Percentiles rank a stretch among this genome's conserved stretches.
Evolutionary conservation across 2,888 invertebrate species (phyloP).

Genomic region (Tholera decimalis): DNA sequence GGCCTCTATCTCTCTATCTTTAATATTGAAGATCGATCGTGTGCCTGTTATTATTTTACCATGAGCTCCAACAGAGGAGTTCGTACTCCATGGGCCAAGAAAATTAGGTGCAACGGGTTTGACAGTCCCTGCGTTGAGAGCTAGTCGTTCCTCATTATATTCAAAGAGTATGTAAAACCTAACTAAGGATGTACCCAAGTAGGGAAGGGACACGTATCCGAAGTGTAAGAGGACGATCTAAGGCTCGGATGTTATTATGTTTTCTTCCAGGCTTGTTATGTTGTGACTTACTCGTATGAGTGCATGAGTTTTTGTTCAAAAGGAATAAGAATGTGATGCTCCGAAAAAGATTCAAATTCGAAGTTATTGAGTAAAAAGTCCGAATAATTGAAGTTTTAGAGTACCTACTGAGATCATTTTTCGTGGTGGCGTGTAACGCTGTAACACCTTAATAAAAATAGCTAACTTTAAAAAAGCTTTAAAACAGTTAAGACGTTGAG

Average conservation of each 20-base stretch:
- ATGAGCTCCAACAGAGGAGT: no score
- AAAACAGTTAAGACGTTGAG: no score
- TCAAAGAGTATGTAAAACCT: no score
- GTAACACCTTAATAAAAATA: no score
- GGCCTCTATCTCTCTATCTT: no score
- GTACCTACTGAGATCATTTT: no score
- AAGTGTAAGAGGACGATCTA: background rate
- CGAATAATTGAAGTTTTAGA: background rate
- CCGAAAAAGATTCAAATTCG: background rate
- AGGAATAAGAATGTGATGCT: background rate
- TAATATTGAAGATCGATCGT: no score
- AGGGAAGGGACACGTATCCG: background rate
- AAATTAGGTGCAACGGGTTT: constrained; percentile 16
- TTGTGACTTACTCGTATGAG: background rate
- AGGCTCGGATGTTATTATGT: background rate
- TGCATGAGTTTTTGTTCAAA: background rate
- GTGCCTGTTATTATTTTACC: no score
- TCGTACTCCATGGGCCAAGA: constrained; percentile 2
- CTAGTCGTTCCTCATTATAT: constrained; percentile 14
- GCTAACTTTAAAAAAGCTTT: no score
- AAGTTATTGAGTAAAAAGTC: background rate
- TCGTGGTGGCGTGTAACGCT: no score
- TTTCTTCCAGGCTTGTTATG: constrained; percentile 5
- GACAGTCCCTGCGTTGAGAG: constrained; percentile 6
- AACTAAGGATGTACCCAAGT: constrained; percentile 17